Evolutionary conservation across 1,140 invertebrate species (phyloP), one percentile per base, ranked within the genome.

Genomic region (Euwallacea fornicatus): DNA sequence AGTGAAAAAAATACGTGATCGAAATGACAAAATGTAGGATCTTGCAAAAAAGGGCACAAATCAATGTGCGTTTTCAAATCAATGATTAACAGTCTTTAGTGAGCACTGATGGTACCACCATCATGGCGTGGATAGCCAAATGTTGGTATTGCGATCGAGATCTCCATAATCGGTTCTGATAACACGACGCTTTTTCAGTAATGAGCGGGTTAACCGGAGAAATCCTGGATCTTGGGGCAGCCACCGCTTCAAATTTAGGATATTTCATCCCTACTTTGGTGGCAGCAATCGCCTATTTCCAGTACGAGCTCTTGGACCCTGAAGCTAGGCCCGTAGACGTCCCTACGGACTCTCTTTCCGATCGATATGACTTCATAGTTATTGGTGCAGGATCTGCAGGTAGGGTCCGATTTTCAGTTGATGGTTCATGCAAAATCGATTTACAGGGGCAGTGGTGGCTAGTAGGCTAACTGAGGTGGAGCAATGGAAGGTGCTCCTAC

Each of bases 351-450:
- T 77, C 85, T 6, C 79, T 93, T 13, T 74, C 88, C n/a, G 85
- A 86, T 0, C 85, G 89, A 16, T 95, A 94, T 74, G 93, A 95
- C 81, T 95, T 95, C 74, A 93, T 96, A 66, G 84, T 94, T 68
- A 89, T 98, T n/a, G 97, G 97, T 0, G 93, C 90, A 0, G 97
- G 97, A 8, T 98, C 96, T 0, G 95, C 96, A 76, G 97, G 95
- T 90, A 80, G 74, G 41, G 7, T n/a, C 3, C 10, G 10, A 56
- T 56, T 65, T 9, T 44, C 10, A 9, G 54, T 56, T 56, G n/a
- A 6, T 9, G 8, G 3, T 56, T 9, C 16, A 33, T 4, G 21
- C 21, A 33, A 33, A 1, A 33, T 33, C 4, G 21, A 33, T 59
- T 82, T 82, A 44, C 81, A 81, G 90, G 91, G 16, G 89, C 93